Evolutionary conservation across 2,888 invertebrate species (phyloP), one percentile per base, ranked within the genome.

Genomic region (Acanthopleura granulata): DNA sequence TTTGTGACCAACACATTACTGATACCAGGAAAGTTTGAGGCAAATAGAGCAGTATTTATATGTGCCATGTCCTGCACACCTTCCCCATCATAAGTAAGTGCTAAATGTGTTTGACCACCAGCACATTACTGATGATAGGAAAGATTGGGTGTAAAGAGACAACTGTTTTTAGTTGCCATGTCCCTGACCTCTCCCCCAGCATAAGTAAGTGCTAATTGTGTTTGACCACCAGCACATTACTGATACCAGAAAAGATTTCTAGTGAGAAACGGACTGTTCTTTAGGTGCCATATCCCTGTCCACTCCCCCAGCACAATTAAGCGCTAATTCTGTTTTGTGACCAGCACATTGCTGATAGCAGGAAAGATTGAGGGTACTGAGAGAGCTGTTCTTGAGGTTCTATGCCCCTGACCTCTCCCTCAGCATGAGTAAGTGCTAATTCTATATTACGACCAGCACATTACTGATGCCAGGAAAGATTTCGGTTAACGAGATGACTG

Each of bases 381-480:
- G 22, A 57, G 6, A 22, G 12, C n/a, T 57, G 3, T 57, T n/a
- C 12, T 18, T 4, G 12, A n/a, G 57, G 12, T 57, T 1, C 12
- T 18, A n/a, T 18, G 18, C 22, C 1, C 57, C 57, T 57, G 18
- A 4, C 57, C 57, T 22, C 6, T 57, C 12, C 57, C 3, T 12
- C 57, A 57, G 57, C 57, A 57, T 57, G 12, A 57, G 12, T 57
- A 57, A 57, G 57, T 57, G 57, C 57, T 57, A 57, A 22, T 57
- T 57, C 22, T 57, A 6, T 57, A 9, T n/a, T 3, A 18, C 18
- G 6, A 57, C 57, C 57, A 57, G 57, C 57, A 57, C 57, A 57
- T 18, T 57, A 57, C 57, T n/a, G 1, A 57, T 57, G 12, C 3
- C 57, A 57, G 57, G 57, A 57, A 22, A 9, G 57, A 57, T n/a